These are phyloP conservation scores for Lissocephala sabroskyi DNA, from an alignment of 2,888 invertebrate genomes.

Conservation along the genomic window DNA sequence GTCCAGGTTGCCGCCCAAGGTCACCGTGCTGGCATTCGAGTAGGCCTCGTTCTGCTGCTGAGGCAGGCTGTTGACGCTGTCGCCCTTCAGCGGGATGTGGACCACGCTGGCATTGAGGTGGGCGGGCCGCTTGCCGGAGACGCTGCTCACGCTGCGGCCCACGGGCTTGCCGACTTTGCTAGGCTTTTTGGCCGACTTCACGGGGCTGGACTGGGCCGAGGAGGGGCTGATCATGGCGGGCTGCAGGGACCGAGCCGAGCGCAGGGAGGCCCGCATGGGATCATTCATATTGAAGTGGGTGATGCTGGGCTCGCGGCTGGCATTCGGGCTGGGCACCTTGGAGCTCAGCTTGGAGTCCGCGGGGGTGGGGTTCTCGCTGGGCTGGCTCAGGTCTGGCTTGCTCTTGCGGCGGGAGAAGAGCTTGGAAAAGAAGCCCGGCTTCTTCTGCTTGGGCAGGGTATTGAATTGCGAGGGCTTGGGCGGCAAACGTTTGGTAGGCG, in stretches of 20 bases:
- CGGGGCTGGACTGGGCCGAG: constrained; percentile 28
- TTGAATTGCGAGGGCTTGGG: constrained; percentile 70
- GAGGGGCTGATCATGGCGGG: constrained; percentile 42
- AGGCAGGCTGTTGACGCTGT: constrained; percentile 73
- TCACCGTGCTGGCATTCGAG: constrained; percentile 70
- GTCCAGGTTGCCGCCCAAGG: constrained; percentile 69
- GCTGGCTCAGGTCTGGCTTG: constrained; percentile 72
- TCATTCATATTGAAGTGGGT: constrained; percentile 63
- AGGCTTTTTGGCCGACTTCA: constrained; percentile 33
- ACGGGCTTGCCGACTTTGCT: constrained; percentile 73
- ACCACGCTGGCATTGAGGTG: constrained; percentile 77
- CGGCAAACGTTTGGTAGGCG: constrained; percentile 76
- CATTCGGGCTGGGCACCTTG: constrained; percentile 42
- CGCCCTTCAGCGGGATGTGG: constrained; percentile 80
- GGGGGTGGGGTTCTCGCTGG: constrained; percentile 25
- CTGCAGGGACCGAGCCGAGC: constrained; percentile 62
- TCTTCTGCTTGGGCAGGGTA: constrained; percentile 75
- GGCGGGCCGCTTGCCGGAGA: constrained; percentile 76
- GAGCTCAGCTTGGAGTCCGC: constrained; percentile 34
- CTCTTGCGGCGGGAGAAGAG: constrained; percentile 76
- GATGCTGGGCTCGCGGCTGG: constrained; percentile 67
- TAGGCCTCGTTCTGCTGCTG: constrained; percentile 73
- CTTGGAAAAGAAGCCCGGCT: constrained; percentile 78
- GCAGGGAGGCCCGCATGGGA: constrained; percentile 64
- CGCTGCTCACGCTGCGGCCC: constrained; percentile 77